Base-by-base conservation (phyloP, 2,888 invertebrate species). In the Agrotis segetum region DNA sequence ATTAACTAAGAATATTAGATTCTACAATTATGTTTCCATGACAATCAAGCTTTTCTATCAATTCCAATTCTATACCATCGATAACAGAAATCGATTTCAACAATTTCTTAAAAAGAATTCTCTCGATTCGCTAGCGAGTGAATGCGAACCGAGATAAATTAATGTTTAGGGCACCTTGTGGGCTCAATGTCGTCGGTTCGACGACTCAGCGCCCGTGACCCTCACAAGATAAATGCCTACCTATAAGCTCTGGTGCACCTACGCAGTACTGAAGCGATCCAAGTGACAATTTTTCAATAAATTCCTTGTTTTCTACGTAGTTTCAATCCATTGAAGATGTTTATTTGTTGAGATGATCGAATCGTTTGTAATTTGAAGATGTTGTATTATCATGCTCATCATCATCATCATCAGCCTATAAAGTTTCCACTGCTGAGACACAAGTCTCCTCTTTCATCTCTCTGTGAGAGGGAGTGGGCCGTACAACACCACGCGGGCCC, bases 151-250 rank as follows among this genome's bases (percentile, higher is more conserved):
- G 59, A 85, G 85, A 85, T 84, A 81, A 83, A 80, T 78, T 78
- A 80, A 83, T 74, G 79, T 81, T 81, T 78, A 80, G 86, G 88
- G 88, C 88, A 88, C 88, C 88, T 89, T 88, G 87, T 55, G 46
- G 60, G 46, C 77, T 74, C 88, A 89, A 89, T 84, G 89, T 88
- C 89, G 73, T 5, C 52, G 74, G 90, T 87, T 85, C 90, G 85
- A 69, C 81, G 90, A 85, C 88, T 79, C 75, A 68, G 71, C 61
- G 81, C 82, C 81, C 82, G 71, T 83, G 87, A 85, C 89, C 87
- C 87, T 81, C 72, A 46, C 44, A 72, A 78, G 83, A 87, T 87
- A 87, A 81, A 74, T 79, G 67, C 63, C 67, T 85, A 77, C 74
- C 44, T 79, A 85, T 63, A 79, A 79, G 65, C 14, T 17, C 11